Percentiles rank a stretch among this genome's conserved stretches.
These are phyloP conservation scores for Zaprionus bogoriensis DNA, from an alignment of 2,888 invertebrate species.

Conservation along the genomic window DNA sequence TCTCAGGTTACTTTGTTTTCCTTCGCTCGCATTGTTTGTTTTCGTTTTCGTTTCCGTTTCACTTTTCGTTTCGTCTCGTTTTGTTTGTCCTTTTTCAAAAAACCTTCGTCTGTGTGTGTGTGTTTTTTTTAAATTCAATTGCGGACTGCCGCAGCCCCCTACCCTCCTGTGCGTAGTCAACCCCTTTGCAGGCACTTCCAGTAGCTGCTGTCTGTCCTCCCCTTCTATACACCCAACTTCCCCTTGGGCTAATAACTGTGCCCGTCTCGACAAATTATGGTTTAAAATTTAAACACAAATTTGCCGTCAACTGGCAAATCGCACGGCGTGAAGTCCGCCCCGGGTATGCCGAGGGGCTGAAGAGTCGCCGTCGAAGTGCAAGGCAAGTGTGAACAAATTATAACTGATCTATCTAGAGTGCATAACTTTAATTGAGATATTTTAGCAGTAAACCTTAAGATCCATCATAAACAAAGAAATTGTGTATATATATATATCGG, in stretches of 20 bases:
- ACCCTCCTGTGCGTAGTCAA: constrained; percentile 12
- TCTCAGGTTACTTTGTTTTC: constrained; percentile 75
- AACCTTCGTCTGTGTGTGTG: constrained; percentile 33
- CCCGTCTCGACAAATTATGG: constrained; percentile 56
- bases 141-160: constrained; percentile 64
- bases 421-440: too few species aligned
- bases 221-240: neutral
- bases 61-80: constrained; percentile 57
- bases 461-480: too few species aligned
- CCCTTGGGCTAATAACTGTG: constrained; percentile 62
- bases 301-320: constrained; percentile 45
- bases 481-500: too few species aligned
- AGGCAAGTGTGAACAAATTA: neutral
- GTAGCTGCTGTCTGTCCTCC: too few species aligned
- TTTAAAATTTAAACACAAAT: constrained; percentile 69
- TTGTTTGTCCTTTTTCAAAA: constrained; percentile 59
- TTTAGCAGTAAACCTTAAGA: too few species aligned
- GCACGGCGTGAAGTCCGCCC: constrained; percentile 23
- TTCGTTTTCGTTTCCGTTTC: constrained; percentile 73
- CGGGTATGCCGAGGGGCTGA: constrained; percentile 1
- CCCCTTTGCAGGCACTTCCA: constrained; percentile 61
- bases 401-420: neutral
- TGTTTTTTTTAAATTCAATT: constrained; percentile 61
- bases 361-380: neutral
- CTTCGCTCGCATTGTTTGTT: constrained; percentile 65